A percentile compares a stretch with the other conserved stretches of the same genome.
phyloP scores from a whole-genome alignment of 2,797 vertebrate genomes.

The Leuciscus waleckii region DNA sequence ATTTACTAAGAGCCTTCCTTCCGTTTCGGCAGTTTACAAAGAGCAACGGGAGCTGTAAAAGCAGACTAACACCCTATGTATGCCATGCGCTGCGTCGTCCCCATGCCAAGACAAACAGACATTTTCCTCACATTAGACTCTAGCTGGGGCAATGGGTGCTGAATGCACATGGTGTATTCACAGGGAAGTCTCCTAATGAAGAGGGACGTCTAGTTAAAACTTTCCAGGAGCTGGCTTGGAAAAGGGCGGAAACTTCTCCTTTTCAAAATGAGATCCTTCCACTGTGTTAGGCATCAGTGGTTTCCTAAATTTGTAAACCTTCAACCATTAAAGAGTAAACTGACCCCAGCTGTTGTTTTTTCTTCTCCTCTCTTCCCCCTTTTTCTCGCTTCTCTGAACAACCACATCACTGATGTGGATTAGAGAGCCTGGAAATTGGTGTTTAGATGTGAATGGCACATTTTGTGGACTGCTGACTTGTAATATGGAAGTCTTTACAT shows the following conservation, averaged over 20 bases:
- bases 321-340: conserved; percentile 66
- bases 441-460: conserved; percentile 72
- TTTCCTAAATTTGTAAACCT: conserved; percentile 75
- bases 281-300: conserved; percentile 63
- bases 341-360: conserved; percentile 67
- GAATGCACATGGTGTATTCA: conserved; percentile 55
- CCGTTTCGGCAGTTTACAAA: conserved; percentile 24
- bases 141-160: conserved; percentile 58
- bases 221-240: conserved; percentile 69
- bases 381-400: conserved; percentile 42
- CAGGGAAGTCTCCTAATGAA: conserved; percentile 60
- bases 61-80: conserved; percentile 53
- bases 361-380: conserved; percentile 6
- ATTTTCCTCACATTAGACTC: conserved; percentile 70
- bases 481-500: conserved; percentile 76
- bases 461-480: conserved; percentile 75
- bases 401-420: conserved; percentile 75
- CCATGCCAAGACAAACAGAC: conserved; percentile 65
- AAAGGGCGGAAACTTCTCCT: conserved; percentile 66
- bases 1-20: conserved; percentile 20
- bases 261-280: conserved; percentile 59
- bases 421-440: conserved; percentile 64
- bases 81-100: conserved; percentile 41
- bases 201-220: conserved; percentile 67
- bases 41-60: conserved; percentile 23